Percentiles rank a stretch among this genome's conserved stretches.
Evolutionary conservation across 2,888 invertebrate species (phyloP).

Genomic region (Exocentrus adspersus): DNA sequence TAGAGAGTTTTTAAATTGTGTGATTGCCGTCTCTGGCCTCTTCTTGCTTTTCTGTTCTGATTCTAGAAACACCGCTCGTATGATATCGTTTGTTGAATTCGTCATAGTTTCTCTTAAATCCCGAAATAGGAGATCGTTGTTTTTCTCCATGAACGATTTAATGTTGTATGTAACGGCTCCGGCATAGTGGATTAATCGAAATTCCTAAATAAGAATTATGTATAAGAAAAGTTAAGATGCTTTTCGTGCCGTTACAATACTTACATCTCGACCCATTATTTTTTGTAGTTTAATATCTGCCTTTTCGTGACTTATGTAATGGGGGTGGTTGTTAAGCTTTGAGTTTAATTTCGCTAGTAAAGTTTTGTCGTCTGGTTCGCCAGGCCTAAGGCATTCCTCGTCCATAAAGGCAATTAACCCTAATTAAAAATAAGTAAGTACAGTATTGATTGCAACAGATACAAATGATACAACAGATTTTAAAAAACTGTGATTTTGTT

Average conservation of each 20-base stretch:
- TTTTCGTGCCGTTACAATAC: too few relatives aligned
- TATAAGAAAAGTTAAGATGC: too few relatives aligned
- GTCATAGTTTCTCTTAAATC: slow-evolving; percentile 89
- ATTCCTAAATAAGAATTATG: slow-evolving; percentile 76
- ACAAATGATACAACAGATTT: too few relatives aligned
- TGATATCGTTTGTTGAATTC: slow-evolving; percentile 73
- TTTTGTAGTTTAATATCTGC: slow-evolving; percentile 84
- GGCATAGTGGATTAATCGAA: slow-evolving; percentile 90
- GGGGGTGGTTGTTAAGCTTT: slow-evolving; percentile 78
- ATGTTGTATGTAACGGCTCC: slow-evolving; percentile 93
- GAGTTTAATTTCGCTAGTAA: slow-evolving; percentile 84
- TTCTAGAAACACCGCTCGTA: slow-evolving; percentile 70
- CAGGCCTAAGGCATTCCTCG: slow-evolving; percentile 92
- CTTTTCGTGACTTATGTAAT: slow-evolving; percentile 85
- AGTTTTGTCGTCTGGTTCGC: slow-evolving; percentile 84
- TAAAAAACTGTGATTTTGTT: slow-evolving; percentile 16
- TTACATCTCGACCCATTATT: slow-evolving; percentile 83
- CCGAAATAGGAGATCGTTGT: slow-evolving; percentile 89
- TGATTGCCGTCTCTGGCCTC: slow-evolving; percentile 89
- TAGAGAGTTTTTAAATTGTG: slow-evolving; percentile 89
- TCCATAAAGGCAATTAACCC: slow-evolving; percentile 87
- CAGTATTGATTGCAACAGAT: too few relatives aligned
- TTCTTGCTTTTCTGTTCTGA: slow-evolving; percentile 79
- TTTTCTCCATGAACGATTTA: slow-evolving; percentile 89
- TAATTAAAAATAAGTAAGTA: slow-evolving; percentile 50